Evolutionary conservation across 2,888 invertebrate genomes (phyloP).

Genomic region (Macrosiphum euphorbiae): DNA sequence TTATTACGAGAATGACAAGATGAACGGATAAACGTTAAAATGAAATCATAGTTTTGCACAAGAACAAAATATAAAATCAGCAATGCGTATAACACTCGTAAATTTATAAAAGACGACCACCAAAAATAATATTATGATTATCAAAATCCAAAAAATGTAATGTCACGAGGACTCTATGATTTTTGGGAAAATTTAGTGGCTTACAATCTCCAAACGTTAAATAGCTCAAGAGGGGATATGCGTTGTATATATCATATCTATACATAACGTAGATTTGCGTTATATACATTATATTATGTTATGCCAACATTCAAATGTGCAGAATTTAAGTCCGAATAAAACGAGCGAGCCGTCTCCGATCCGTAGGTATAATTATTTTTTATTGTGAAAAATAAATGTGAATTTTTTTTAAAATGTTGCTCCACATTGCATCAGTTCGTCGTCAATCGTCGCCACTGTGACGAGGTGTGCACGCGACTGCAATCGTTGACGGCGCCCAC

Average conservation of each 20-base stretch:
- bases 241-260: too few species aligned
- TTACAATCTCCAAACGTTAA: not conserved
- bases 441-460: not conserved
- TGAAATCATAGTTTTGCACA: not conserved
- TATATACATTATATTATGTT: not conserved
- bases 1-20: not conserved
- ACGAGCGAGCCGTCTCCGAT: too few species aligned
- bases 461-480: not conserved
- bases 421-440: not conserved
- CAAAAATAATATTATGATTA: not conserved
- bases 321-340: not conserved
- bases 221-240: not conserved
- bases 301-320: not conserved
- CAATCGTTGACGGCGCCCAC: not conserved
- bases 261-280: not conserved
- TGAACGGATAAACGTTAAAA: not conserved
- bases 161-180: not conserved
- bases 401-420: not conserved
- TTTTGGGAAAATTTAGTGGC: not conserved
- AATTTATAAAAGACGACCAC: not conserved
- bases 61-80: not conserved
- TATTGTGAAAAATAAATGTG: not conserved
- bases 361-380: not conserved
- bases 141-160: not conserved
- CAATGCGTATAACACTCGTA: rapidly evolving